A percentile compares a stretch with the other conserved stretches of the same genome.
These are phyloP conservation scores for Pteropus rufus DNA, from an alignment of 2,797 vertebrate species.

Conservation along the genomic window DNA sequence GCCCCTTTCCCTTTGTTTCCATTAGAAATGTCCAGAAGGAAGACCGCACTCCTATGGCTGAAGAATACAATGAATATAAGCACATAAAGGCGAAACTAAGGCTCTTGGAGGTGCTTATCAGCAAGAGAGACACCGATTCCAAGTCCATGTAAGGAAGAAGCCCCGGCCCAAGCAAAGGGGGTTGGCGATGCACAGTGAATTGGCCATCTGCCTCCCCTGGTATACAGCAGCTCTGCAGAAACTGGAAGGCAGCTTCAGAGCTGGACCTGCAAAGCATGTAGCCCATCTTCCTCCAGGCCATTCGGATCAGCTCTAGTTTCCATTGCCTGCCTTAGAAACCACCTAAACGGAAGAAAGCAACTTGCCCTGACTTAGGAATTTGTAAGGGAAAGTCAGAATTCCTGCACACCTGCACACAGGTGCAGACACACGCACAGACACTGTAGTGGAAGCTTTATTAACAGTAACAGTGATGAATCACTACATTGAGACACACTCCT, in stretches of 20 bases:
- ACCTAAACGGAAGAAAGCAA: not conserved
- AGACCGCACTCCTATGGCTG: conserved; percentile 93
- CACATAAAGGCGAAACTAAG: conserved; percentile 96
- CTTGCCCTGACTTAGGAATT: not conserved
- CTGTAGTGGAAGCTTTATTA: not conserved
- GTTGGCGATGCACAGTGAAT: conserved; percentile 33
- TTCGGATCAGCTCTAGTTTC: not conserved
- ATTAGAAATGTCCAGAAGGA: conserved; percentile 95
- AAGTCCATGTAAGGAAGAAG: conserved; percentile 80
- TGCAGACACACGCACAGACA: no score
- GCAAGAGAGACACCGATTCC: conserved; percentile 91
- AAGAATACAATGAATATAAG: conserved; percentile 97
- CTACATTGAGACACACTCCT: not conserved
- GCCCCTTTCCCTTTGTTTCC: conserved; percentile 56
- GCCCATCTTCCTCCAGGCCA: not conserved
- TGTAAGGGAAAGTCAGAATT: not conserved
- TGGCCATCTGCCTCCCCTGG: not conserved
- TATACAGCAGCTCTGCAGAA: conserved; percentile 58
- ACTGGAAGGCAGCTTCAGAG: conserved; percentile 33
- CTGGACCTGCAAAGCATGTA: not conserved
- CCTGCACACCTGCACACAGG: accelerated
- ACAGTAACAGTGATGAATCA: not conserved
- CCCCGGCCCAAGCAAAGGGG: conserved; percentile 30
- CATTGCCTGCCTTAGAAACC: not conserved
- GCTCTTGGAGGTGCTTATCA: conserved; percentile 97